phyloP scores from a whole-genome alignment of 2,888 invertebrate species.

The Cerceris rybyensis region DNA sequence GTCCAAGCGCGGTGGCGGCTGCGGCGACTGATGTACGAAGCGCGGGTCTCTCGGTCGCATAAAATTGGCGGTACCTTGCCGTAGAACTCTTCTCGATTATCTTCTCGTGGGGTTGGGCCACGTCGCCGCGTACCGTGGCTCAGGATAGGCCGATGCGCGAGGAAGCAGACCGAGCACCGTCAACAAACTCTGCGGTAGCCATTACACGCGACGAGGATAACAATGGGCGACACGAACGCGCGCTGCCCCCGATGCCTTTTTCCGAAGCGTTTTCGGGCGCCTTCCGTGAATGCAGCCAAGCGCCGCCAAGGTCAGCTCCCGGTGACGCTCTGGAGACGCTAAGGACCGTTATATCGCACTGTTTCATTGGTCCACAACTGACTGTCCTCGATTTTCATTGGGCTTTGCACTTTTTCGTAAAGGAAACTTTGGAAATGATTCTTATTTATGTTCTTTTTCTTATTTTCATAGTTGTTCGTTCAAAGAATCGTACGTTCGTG shows the following conservation, averaged over 20 bases:
- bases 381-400: conserved; percentile 12
- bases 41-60: conserved; percentile 57
- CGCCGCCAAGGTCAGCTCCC: conserved; percentile 63
- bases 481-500: too few relatives aligned
- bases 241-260: conserved; percentile 68
- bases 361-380: conserved; percentile 37
- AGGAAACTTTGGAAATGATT: too few relatives aligned
- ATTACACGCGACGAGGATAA: conserved; percentile 79
- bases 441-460: too few relatives aligned
- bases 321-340: conserved; percentile 36
- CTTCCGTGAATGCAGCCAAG: conserved; percentile 62
- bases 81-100: conserved; percentile 18
- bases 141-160: conserved; percentile 63
- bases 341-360: conserved; percentile 10
- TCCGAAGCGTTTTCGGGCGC: conserved; percentile 68
- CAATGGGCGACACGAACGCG: conserved; percentile 76
- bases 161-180: conserved; percentile 69
- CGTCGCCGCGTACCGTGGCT: conserved; percentile 46
- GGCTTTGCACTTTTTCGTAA: background rate
- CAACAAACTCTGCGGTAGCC: conserved; percentile 77
- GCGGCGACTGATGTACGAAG: conserved; percentile 63
- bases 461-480: too few relatives aligned
- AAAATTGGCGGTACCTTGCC: conserved; percentile 57
- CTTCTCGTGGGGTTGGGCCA: conserved; percentile 39
- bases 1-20: conserved; percentile 63